Evolutionary conservation across 1,140 invertebrate species (phyloP).

Genomic region (Leptinotarsa undecemlineata): DNA sequence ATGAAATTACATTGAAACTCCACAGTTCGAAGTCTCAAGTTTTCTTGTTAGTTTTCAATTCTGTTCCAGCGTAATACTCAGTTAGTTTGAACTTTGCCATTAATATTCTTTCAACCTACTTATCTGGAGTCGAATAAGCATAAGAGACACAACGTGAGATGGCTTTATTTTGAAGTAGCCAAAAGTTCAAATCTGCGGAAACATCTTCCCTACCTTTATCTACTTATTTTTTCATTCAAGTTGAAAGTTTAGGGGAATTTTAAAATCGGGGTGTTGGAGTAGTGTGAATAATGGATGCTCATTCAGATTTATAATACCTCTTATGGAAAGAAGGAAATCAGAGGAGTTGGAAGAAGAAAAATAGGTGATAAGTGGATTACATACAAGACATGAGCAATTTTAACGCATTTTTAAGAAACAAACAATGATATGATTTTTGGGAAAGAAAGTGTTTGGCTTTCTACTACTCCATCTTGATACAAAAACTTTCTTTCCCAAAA

Average conservation of each 20-base stretch:
- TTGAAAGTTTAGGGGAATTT: background rate
- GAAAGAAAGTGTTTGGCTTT: too few relatives aligned
- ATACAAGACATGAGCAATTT: too few relatives aligned
- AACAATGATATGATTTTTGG: too few relatives aligned
- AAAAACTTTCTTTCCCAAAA: too few relatives aligned
- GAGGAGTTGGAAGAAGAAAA: too few relatives aligned
- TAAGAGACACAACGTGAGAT: background rate
- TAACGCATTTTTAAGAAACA: too few relatives aligned
- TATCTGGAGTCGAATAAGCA: background rate
- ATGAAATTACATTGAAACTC: too few relatives aligned
- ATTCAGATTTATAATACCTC: too few relatives aligned
- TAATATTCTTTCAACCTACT: constrained; percentile 6
- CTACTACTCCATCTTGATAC: too few relatives aligned
- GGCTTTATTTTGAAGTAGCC: background rate
- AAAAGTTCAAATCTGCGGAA: background rate
- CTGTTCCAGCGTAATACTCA: background rate
- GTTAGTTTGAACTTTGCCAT: background rate
- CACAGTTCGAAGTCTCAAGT: constrained; percentile 4
- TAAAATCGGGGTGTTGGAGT: background rate
- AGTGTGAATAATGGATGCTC: too few relatives aligned
- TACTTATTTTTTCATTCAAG: background rate
- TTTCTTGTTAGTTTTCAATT: background rate
- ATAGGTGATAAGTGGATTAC: too few relatives aligned
- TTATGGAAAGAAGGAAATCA: too few relatives aligned
- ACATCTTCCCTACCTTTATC: background rate